phyloP scores from a whole-genome alignment of 2,888 invertebrate genomes.

The Andrena hattorfiana region DNA sequence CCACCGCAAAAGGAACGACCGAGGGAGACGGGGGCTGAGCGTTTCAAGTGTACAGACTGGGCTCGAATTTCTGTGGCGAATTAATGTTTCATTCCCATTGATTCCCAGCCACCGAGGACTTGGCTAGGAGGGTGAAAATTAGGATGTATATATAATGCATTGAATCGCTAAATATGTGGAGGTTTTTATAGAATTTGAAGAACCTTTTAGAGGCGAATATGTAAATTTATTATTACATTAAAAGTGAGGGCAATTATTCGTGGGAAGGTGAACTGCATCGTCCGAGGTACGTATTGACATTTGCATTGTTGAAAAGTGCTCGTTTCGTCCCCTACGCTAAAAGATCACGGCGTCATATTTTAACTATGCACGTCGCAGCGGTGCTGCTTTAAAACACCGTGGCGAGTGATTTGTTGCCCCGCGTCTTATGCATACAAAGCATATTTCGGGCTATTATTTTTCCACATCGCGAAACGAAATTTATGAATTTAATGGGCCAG shows the following conservation, averaged over 20 bases:
- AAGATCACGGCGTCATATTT: not conserved
- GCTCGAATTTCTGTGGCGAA: constrained; percentile 7
- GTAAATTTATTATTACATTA: not conserved
- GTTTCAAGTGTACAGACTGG: constrained; percentile 3
- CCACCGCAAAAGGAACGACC: not conserved
- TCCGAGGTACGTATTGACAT: not conserved
- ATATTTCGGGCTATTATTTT: constrained; percentile 20
- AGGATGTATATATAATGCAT: not conserved
- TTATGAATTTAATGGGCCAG: constrained; percentile 17
- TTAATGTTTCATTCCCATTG: constrained; percentile 4
- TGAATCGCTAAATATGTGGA: not conserved
- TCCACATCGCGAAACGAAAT: constrained; percentile 21
- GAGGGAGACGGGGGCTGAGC: not conserved
- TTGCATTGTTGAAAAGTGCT: not conserved
- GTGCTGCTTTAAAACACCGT: not conserved
- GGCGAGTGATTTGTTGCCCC: constrained; percentile 22
- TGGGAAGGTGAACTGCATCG: not conserved
- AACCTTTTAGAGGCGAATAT: not conserved
- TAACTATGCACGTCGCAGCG: constrained; percentile 12
- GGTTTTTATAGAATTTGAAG: not conserved
- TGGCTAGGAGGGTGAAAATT: not conserved
- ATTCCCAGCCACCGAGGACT: not conserved
- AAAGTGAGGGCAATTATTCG: too few species aligned
- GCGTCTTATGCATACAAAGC: constrained; percentile 17
- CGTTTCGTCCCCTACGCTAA: not conserved